Evolutionary conservation across 2,113 vertebrate genomes (phyloP).

Genomic region (Camelus dromedarius): DNA sequence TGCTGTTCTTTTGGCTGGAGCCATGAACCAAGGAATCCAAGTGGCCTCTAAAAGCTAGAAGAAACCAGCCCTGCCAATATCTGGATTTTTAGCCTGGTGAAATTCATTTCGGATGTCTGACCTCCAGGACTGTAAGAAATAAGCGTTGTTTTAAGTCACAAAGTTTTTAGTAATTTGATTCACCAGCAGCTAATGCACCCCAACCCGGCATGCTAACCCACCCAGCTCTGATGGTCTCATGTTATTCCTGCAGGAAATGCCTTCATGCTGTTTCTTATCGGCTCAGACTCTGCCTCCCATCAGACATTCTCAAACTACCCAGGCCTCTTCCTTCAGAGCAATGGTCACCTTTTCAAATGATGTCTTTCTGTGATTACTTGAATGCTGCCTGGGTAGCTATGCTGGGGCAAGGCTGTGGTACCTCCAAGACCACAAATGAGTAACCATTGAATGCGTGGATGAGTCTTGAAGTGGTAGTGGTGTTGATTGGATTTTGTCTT

Average conservation of each 20-base stretch:
- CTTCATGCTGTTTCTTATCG: neutral
- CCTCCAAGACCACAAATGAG: neutral
- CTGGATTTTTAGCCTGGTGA: neutral
- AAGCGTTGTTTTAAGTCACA: neutral
- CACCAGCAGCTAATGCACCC: neutral
- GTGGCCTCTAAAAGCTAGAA: neutral
- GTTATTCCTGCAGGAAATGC: neutral
- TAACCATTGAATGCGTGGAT: neutral
- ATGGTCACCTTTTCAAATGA: neutral
- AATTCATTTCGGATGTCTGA: neutral
- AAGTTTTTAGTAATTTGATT: neutral
- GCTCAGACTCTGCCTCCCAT: neutral
- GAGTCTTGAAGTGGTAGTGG: neutral
- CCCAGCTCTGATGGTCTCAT: neutral
- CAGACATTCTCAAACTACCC: neutral
- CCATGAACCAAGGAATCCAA: fast-evolving
- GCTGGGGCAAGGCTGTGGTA: neutral
- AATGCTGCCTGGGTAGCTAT: neutral
- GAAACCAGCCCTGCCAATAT: neutral
- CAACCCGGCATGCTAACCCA: neutral
- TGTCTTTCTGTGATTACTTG: neutral
- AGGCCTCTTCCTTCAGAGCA: neutral
- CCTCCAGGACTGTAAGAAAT: neutral
- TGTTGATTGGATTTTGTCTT: neutral
- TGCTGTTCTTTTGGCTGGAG: neutral